Evolutionary conservation across 2,797 vertebrate species (phyloP), one percentile per base, ranked within the genome.

Genomic region (Synanceia verrucosa): DNA sequence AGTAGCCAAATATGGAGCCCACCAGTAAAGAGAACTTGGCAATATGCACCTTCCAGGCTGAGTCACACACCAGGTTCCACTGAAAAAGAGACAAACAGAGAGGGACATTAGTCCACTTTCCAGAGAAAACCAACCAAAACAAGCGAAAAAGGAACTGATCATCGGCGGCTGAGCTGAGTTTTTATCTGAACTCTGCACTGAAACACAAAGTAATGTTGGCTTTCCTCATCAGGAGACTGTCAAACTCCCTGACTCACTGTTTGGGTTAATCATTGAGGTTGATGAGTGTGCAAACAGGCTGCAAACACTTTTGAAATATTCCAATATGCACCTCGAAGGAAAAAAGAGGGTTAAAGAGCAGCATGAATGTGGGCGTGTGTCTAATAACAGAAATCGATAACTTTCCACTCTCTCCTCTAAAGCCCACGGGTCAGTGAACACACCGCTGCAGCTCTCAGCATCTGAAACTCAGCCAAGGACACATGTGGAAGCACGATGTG

Each of bases 41-140:
- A 82, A 99, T 97, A 90, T 99, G 97, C 50, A 99, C 97, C 91
- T 97, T 98, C 97, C 97, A 98, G 80, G 96, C 93, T 36, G 95
- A 96, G 79, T 98, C 96, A 78, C 97, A 99, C 89, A 99, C 96
- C 92, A 99, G 94, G 86, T 96, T 95, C 97, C 97, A 99, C 97
- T 98, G 84, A 28, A 94, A 91, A 70, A 53, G 51, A 78, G 43
- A 66, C 14, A 63, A 37, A 76, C 8, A 53, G 34, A 64, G 36
- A 64, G 4, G 39, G 67, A 53, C 37, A 23, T 57, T 47, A 76
- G 43, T 63, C 39, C 19, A 31, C 19, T 71, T 71, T 61, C 61
- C 2, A 76, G 59, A 28, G 50, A 79, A 34, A 73, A 43, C 12
- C 48, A 65, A 34, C 16, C 51, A 64, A 26, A 55, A n/a, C 6